Evolutionary conservation across 2,888 invertebrate genomes (phyloP), one percentile per base, ranked within the genome.

Genomic region (Pollenia griseotomentosa): DNA sequence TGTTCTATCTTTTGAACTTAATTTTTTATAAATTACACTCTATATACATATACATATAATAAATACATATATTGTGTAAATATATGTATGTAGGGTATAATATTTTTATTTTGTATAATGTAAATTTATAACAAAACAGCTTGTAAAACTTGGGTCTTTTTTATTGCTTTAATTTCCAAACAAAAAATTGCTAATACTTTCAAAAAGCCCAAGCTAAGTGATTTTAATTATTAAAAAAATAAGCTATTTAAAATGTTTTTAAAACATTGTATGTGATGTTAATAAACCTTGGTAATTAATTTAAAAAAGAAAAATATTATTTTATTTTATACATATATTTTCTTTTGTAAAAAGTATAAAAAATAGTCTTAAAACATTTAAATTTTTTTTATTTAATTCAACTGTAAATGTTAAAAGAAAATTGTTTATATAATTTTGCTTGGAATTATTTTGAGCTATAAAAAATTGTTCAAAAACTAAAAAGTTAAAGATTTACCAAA

Each of bases 171-270:
- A 46, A 63, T 48, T 74, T 73, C 11, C 10, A 51, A 63, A 51
- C 48, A 61, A 19, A 44, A 12, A 23, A 51, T 23, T n/a, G 51
- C 44, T 57, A 9, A 16, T 53, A 33, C 63, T 75, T 46, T 5
- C 2, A n/a, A 57, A 57, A 59, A 33, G 66, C 79, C 65, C 40
- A 14, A 61, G 79, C 55, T 63, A 68, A 48, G 84, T 84, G 84
- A 84, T 80, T 84, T 74, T 68, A 79, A 53, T 73, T 16, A 66
- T 79, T 33, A 33, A 33, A 63, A 79, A 74, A 61, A 23, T 85
- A 80, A 80, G 66, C 46, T 74, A 53, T 74, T 85, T 40, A 85
- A 74, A 79, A 84, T 79, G 84, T 85, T 85, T 85, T 80, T 74
- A 85, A 85, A 85, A 85, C 84, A 85, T 33, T 33, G 33, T 74